Conservation (phyloP, 2,888 invertebrate species). For the Idaea straminata region DNA sequence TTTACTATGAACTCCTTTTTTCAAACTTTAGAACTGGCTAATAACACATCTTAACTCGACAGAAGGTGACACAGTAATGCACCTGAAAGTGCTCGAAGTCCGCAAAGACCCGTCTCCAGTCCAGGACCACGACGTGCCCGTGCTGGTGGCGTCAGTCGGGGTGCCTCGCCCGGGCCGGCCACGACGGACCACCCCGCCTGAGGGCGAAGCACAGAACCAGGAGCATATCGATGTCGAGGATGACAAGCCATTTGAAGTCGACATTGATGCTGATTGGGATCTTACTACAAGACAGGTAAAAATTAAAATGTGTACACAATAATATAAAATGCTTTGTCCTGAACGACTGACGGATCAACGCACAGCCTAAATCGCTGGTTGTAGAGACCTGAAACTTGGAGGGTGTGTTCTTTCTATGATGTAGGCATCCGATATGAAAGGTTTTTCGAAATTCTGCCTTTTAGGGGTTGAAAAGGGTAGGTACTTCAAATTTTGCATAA, state of each 20-base stretch:
- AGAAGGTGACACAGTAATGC: conserved; percentile 93
- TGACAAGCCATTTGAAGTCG: conserved; percentile 75
- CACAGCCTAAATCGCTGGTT: too few species aligned
- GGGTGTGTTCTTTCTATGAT: too few species aligned
- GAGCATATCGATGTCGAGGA: conserved; percentile 78
- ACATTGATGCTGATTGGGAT: conserved; percentile 89
- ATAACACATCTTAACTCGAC: conserved; percentile 20
- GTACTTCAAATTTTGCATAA: too few species aligned
- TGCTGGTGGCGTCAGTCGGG: conserved; percentile 82
- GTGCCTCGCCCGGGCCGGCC: conserved; percentile 65
- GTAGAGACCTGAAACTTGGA: too few species aligned
- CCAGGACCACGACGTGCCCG: conserved; percentile 94
- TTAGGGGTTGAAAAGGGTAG: too few species aligned
- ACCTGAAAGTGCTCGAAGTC: conserved; percentile 91
- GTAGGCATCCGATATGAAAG: too few species aligned
- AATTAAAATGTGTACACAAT: too few species aligned
- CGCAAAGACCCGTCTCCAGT: conserved; percentile 90
- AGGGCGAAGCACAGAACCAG: conserved; percentile 46
- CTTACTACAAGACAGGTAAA: conserved; percentile 96
- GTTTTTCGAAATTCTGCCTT: too few species aligned
- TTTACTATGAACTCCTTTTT: too few species aligned
- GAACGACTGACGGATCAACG: too few species aligned
- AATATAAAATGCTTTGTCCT: too few species aligned
- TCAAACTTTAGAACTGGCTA: too few species aligned
- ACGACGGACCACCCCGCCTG: conserved; percentile 36